These are phyloP conservation scores for Papilio dardanus DNA, from an alignment of 1,140 invertebrate genomes.

Conservation along the genomic window DNA sequence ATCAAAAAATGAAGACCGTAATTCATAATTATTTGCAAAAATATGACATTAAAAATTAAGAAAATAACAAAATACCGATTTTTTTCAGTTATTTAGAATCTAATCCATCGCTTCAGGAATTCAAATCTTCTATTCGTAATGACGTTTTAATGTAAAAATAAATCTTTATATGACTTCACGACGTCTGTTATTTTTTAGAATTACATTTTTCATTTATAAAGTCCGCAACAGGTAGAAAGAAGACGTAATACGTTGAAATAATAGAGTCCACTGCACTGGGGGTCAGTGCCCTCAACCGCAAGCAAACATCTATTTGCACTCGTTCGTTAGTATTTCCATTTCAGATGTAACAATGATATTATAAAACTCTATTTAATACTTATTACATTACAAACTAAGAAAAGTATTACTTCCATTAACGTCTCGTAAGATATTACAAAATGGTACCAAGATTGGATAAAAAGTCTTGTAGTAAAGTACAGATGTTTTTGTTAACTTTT, in stretches of 20 bases:
- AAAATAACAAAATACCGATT: too few species aligned
- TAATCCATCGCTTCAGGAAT: too few species aligned
- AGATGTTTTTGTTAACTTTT: neutral
- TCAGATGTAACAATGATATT: neutral
- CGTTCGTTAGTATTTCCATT: neutral
- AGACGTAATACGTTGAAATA: slow-evolving; percentile 5
- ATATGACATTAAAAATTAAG: neutral
- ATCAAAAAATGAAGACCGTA: too few species aligned
- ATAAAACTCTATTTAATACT: neutral
- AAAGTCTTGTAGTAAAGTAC: neutral
- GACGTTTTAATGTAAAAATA: too few species aligned
- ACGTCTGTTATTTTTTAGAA: neutral
- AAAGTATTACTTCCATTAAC: neutral
- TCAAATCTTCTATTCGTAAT: too few species aligned
- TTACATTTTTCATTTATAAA: slow-evolving; percentile 1
- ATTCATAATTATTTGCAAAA: neutral
- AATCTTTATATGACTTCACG: too few species aligned
- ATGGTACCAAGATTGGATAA: neutral
- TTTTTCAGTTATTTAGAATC: too few species aligned
- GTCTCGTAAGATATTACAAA: neutral
- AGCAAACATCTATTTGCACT: slow-evolving; percentile 5
- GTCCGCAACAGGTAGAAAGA: neutral
- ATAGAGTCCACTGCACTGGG: neutral
- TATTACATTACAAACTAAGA: neutral
- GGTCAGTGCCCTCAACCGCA: slow-evolving; percentile 8